Base-by-base conservation (phyloP, 2,797 vertebrate genomes). In the Eleutherodactylus coqui region DNA sequence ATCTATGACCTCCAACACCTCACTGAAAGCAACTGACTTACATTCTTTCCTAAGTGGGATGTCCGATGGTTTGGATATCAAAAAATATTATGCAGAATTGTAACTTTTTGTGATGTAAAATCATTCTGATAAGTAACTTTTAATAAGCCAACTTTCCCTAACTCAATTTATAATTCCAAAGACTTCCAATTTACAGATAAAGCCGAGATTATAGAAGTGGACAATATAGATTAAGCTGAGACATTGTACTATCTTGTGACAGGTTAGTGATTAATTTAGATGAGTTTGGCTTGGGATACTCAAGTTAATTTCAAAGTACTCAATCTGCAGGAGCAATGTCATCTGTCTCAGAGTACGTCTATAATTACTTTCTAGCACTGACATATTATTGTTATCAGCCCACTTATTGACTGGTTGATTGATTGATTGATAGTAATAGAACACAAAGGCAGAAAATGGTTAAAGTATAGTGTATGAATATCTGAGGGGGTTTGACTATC, bases 301-400 rank as follows among this genome's bases (percentile, higher is more conserved):
- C 36, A 24, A 70, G 67, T 70, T 70, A 43, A 70, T 70, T 70
- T 70, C 67, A n/a, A 70, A 70, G 67, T 70, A 70, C 67, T 70
- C 67, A 70, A 70, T 70, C 67, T 70, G 36, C 67, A 43, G 67
- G 36, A 70, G 67, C 67, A 43, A 70, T 70, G 67, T 70, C 67
- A 70, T 70, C 36, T 70, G 67, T 70, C 67, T 70, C 36, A 4
- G 67, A 24, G 36, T 70, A 6, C 4, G 36, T 41, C 36, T 43
- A 70, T 70, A 70, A 70, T 70, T 70, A 41, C 67, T 70, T 70
- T 70, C 67, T 43, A 70, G 67, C 36, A 41, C 36, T 70, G 36
- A 70, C 38, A 70, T 70, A 70, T 70, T 70, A 70, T 70, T 70
- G 67, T 70, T 70, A 70, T 70, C 67, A 70, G 67, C 13, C 36